Evolutionary conservation across 1,140 invertebrate species (phyloP), one percentile per base, ranked within the genome.

Genomic region (Aphaenogaster rudis): DNA sequence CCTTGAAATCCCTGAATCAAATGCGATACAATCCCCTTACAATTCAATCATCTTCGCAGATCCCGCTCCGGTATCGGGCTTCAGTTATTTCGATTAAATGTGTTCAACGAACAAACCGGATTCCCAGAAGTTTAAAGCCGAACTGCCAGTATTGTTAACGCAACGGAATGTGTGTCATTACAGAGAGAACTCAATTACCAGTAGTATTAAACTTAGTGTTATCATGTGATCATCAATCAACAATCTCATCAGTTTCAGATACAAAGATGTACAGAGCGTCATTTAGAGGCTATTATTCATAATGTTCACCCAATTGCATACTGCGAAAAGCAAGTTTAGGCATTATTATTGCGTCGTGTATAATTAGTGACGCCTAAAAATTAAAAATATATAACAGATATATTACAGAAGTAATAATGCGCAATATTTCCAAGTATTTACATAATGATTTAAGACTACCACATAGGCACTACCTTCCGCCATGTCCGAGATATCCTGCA

Each of bases 101-200:
- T 54, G n/a, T 48, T 50, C 69, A 13, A 61, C 54, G 69, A 48
- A 74, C 67, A 82, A 71, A 28, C 54, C 45, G 54, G 42, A 76
- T 74, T 57, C 13, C 69, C n/a, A 61, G 69, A 84, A 61, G 17
- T 84, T 84, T 84, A 84, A 84, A 84, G 80, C 54, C 33, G 80
- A 84, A 28, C 69, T 84, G 52, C 17, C 28, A 17, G 69, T 76
- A 82, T 72, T 82, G 76, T 39, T 76, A 61, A 61, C 54, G n/a
- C 42, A 45, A 48, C 42, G 8, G 8, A 50, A 76, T 50, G 13
- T 42, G 13, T 48, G 17, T 33, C 69, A 61, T 33, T 76, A 50
- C 17, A 39, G 28, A 4, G 28, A 8, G 17, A 84, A 63, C 42
- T 84, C 42, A 84, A 76, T 84, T 84, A 76, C 3, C 33, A 76